Evolutionary conservation across 1,140 invertebrate genomes (phyloP).

Genomic region (Eriocheir sinensis): DNA sequence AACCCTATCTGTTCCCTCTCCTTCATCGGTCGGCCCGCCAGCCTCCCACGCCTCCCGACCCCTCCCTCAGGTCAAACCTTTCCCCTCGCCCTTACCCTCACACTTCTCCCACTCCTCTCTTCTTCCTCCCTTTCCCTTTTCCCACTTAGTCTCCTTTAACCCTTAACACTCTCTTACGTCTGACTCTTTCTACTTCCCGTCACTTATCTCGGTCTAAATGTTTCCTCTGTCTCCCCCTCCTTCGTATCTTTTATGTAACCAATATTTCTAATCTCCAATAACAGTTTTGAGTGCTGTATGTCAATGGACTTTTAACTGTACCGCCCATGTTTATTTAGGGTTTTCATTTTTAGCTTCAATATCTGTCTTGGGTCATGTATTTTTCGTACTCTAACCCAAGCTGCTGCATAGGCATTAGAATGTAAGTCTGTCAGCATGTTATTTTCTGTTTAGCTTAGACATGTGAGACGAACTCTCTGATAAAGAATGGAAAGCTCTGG

Average conservation of each 20-base stretch:
- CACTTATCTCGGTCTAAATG: neutral
- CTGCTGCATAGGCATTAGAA: no score
- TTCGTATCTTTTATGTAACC: neutral
- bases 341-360: no score
- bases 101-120: no score
- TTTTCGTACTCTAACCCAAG: no score
- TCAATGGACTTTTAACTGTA: no score
- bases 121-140: neutral
- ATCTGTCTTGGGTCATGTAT: no score
- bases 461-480: no score
- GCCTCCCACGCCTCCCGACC: neutral
- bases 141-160: neutral
- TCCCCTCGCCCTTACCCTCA: neutral
- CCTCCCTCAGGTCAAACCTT: neutral
- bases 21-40: conserved; percentile 15
- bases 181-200: neutral
- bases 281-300: no score
- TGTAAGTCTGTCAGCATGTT: no score
- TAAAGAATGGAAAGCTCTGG: no score
- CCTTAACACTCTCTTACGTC: neutral
- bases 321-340: no score
- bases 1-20: conserved; percentile 67
- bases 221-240: neutral
- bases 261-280: neutral
- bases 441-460: no score